Percentiles rank a stretch among this genome's conserved stretches.
Evolutionary conservation across 2,888 invertebrate genomes (phyloP).

Genomic region (Perithous albicinctus): DNA sequence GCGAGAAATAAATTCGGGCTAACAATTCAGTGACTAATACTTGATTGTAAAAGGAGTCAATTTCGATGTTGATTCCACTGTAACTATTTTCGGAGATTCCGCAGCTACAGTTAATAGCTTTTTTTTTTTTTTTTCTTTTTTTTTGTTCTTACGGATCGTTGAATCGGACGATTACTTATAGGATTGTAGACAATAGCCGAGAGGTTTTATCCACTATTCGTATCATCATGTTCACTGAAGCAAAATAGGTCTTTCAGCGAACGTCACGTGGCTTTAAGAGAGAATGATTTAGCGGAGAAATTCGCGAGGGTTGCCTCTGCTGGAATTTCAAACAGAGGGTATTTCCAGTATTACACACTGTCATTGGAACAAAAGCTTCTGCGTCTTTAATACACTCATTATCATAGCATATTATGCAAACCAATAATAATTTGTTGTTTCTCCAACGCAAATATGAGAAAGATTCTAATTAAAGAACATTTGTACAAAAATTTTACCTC

Average conservation of each 20-base stretch:
- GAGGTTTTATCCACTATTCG: neutral
- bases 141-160: neutral
- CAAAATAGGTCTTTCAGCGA: neutral
- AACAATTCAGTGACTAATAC: too few relatives aligned
- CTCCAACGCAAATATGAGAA: too few relatives aligned
- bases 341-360: neutral
- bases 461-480: too few relatives aligned
- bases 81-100: neutral
- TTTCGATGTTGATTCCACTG: neutral
- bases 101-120: neutral
- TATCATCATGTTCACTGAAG: constrained; percentile 3
- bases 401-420: neutral
- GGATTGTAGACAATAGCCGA: neutral
- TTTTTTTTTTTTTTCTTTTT: too few relatives aligned
- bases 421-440: too few relatives aligned
- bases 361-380: neutral
- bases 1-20: too few relatives aligned
- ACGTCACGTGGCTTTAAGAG: neutral
- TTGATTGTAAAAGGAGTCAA: neutral
- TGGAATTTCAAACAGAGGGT: neutral
- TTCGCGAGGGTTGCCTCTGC: neutral
- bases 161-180: constrained; percentile 1
- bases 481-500: too few relatives aligned
- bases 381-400: neutral
- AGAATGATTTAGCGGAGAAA: neutral